Base-by-base conservation (phyloP, 2,797 vertebrate species). In the Catamblyrhynchus diadema region DNA sequence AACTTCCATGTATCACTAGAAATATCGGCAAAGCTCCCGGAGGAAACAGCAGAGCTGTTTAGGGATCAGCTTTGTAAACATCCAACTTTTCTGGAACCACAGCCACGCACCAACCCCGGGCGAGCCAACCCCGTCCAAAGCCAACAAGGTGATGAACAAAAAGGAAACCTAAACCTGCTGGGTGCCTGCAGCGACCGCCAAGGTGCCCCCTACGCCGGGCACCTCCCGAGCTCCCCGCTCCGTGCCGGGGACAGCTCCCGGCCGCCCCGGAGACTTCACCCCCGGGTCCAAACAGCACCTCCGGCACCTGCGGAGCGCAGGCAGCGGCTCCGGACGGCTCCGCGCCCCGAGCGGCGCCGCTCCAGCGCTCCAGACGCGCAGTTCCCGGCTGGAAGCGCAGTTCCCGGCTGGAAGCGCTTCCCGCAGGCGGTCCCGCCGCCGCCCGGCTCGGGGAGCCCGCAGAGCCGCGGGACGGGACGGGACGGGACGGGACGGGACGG, bases 141-240 rank as follows among this genome's bases (percentile, higher is more conserved):
- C 17, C 66, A 28, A 8, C 21, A 2, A 24, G 37, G 28, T 16
- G 21, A 19, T 0, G 21, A 50, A 24, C 2, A 30, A 19, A 16
- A 61, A 64, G 23, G 27, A n/a, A 79, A 51, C 0, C 22, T 6
- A 45, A 87, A 39, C 18, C 44, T 0, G 27, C 22, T 0, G 42
- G 8, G 45, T 35, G 8, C 2, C 19, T 2, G 59, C 33, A 12
- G 64, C 24, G 7, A 6, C 79, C 32, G 62, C 66, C 66, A 10
- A 41, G 57, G 44, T 21, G 32, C 9, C 41, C 65, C 48, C 2
- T 1, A 0, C 17, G 1, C 60, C 2, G 35, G 22, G 42, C 10
- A 14, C 48, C 27, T 5, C 78, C 65, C 32, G 7, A 6, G 77
- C 13, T 28, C 8, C 41, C 33, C 3, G 86, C 75, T 6, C 59